phyloP scores from a whole-genome alignment of 2,888 invertebrate species.

The Augochlorella aurata region DNA sequence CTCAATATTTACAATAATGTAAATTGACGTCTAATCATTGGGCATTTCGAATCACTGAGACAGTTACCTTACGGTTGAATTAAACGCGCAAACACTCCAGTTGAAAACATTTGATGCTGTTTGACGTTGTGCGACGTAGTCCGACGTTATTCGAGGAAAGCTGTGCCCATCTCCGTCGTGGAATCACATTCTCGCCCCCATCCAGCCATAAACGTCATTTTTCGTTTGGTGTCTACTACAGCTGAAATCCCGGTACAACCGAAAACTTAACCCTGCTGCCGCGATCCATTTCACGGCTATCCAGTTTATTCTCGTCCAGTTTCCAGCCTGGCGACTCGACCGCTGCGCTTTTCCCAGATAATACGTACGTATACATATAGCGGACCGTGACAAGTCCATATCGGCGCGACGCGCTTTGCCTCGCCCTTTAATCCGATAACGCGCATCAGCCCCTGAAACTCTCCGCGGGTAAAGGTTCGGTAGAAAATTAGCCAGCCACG shows the following conservation, averaged over 20 bases:
- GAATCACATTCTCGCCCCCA: background rate
- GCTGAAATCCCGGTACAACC: conserved; percentile 50
- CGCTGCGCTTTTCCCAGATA: conserved; percentile 53
- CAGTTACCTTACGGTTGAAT: background rate
- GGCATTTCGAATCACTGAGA: too few relatives aligned
- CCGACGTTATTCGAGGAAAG: background rate
- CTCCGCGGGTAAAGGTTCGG: conserved; percentile 19
- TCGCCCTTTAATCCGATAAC: conserved; percentile 57
- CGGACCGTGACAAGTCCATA: conserved; percentile 30
- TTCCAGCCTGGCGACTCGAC: conserved; percentile 45
- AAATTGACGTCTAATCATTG: too few relatives aligned
- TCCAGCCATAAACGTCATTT: background rate
- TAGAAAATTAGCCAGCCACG: background rate
- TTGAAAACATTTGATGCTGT: background rate
- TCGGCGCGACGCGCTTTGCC: conserved; percentile 18
- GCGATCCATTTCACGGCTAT: conserved; percentile 61
- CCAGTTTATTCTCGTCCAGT: conserved; percentile 61
- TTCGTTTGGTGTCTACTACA: conserved; percentile 29
- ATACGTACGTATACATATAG: conserved; percentile 49
- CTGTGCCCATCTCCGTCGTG: background rate
- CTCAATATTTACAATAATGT: too few relatives aligned
- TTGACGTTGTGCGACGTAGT: background rate
- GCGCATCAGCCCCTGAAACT: conserved; percentile 36
- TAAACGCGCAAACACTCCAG: background rate
- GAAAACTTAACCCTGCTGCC: conserved; percentile 66